Percentiles rank a stretch among this genome's conserved stretches.
These are phyloP conservation scores for Halcyon leucocephala DNA, from an alignment of 2,797 vertebrate species.

Conservation along the genomic window DNA sequence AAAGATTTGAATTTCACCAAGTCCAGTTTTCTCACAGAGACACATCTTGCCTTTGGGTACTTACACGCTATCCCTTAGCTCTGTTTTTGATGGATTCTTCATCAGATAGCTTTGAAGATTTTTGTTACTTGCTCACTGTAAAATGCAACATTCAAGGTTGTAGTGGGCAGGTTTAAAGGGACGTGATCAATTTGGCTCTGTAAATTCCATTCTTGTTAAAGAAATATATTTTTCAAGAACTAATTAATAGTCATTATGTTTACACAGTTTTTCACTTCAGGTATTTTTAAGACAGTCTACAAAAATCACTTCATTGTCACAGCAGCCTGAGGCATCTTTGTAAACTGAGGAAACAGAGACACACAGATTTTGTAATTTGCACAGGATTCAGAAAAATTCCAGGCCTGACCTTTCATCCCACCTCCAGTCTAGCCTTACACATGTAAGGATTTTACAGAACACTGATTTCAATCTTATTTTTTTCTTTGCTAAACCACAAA, in stretches of 20 bases:
- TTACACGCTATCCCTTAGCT: neutral
- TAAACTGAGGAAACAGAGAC: neutral
- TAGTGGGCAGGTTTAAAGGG: neutral
- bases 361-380: neutral
- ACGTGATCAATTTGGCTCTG: neutral
- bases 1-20: neutral
- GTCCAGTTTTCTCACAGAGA: neutral
- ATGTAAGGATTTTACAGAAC: neutral
- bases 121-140: neutral
- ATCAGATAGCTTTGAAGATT: neutral
- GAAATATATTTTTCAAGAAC: neutral
- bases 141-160: neutral
- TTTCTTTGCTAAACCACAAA: neutral
- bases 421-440: conserved; percentile 4
- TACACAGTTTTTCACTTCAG: neutral
- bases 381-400: neutral
- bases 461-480: neutral
- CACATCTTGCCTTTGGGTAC: neutral
- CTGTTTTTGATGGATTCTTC: neutral
- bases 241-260: neutral
- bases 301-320: neutral
- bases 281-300: neutral
- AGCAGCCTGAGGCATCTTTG: neutral
- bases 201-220: neutral
- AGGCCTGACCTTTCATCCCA: neutral